Conservation (phyloP, 2,113 vertebrate genomes). For the Athene cunicularia region DNA sequence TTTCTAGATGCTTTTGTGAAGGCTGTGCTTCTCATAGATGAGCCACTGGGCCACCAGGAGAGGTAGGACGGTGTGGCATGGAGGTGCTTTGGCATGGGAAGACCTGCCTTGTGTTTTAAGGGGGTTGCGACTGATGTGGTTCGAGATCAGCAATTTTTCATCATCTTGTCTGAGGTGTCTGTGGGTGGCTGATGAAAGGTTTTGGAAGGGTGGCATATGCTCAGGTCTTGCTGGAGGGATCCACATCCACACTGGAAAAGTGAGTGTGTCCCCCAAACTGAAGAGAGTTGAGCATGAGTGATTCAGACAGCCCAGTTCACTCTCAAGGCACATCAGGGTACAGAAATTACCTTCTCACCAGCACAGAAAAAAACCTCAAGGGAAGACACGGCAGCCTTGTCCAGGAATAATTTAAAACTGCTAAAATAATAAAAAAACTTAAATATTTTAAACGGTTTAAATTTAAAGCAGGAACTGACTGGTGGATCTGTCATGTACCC, state of each 20-base stretch:
- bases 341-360: not conserved
- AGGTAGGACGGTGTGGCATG: not conserved
- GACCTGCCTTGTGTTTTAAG: not conserved
- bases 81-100: not conserved
- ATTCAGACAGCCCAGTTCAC: not conserved
- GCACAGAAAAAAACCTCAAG: not conserved
- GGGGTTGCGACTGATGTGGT: not conserved
- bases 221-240: not conserved
- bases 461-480: not conserved
- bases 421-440: not conserved
- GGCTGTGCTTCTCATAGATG: not conserved
- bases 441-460: not conserved
- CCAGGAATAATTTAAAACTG: not conserved
- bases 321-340: not conserved
- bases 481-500: not conserved
- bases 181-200: not conserved
- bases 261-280: accelerated
- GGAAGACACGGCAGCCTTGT: not conserved
- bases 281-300: not conserved
- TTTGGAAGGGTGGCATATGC: not conserved
- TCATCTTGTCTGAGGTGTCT: accelerated
- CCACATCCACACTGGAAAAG: not conserved
- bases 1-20: not conserved
- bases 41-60: not conserved
- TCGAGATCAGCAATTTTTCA: not conserved